These are phyloP conservation scores for Rhagophthalmus giganteus DNA, from an alignment of 2,888 invertebrate species.

Conservation along the genomic window DNA sequence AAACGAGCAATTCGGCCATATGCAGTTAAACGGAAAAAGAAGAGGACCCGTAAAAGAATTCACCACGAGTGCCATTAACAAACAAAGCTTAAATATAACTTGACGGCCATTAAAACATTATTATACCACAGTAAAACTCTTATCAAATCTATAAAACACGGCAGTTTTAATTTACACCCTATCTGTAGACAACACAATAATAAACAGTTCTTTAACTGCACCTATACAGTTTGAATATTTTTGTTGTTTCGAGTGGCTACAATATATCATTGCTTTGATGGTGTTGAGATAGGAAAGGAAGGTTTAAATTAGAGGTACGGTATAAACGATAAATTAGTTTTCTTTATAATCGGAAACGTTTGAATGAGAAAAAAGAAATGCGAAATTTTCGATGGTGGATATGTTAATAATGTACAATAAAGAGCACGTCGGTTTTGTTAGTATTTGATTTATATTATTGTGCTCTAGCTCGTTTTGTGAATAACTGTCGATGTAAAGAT, in stretches of 20 bases:
- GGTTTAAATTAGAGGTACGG: conserved; percentile 23
- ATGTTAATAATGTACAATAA: too few relatives aligned
- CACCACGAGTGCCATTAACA: conserved; percentile 27
- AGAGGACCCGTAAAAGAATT: conserved; percentile 8
- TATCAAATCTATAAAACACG: conserved; percentile 47
- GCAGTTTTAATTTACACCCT: conserved; percentile 45
- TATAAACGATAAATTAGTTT: too few relatives aligned
- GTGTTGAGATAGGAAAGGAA: conserved; percentile 36
- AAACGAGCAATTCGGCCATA: too few relatives aligned
- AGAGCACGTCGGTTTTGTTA: too few relatives aligned
- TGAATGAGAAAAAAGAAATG: too few relatives aligned
- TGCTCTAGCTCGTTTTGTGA: conserved; percentile 1
- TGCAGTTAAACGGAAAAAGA: too few relatives aligned
- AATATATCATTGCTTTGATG: conserved; percentile 39
- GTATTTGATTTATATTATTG: too few relatives aligned
- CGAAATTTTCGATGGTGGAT: too few relatives aligned
- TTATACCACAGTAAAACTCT: conserved; percentile 39
- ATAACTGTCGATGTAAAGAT: conserved; percentile 12
- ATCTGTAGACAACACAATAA: conserved; percentile 37
- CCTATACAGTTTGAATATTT: conserved; percentile 38
- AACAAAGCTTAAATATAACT: conserved; percentile 42
- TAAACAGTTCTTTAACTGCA: conserved; percentile 39
- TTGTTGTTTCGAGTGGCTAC: conserved; percentile 35
- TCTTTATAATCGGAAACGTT: too few relatives aligned
- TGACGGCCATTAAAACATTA: conserved; percentile 43